These are phyloP conservation scores for Allacma fusca DNA, from an alignment of 2,888 invertebrate genomes.

Conservation along the genomic window DNA sequence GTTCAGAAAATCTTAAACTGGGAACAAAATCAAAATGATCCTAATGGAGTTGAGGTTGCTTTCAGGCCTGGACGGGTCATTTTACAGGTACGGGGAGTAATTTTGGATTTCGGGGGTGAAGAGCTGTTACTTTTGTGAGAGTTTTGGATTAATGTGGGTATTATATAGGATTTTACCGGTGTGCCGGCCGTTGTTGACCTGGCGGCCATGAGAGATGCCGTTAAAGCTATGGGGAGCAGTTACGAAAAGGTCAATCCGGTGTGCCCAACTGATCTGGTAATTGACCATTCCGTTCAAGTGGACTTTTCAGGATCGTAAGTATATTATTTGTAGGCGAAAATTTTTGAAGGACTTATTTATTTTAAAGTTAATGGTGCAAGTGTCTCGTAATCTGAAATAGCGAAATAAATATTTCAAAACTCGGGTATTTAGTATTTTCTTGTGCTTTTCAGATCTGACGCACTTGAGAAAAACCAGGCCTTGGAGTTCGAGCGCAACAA, in stretches of 20 bases:
- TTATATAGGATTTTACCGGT: conserved; percentile 84
- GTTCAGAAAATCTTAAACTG: conserved; percentile 89
- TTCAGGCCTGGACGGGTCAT: conserved; percentile 97
- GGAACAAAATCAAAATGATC: conserved; percentile 76
- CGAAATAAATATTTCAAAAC: too few species aligned
- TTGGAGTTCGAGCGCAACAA: conserved; percentile 94
- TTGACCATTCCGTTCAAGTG: conserved; percentile 98
- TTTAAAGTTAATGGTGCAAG: too few species aligned
- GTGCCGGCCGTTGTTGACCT: conserved; percentile 99
- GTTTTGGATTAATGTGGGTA: neutral
- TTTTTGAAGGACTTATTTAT: too few species aligned
- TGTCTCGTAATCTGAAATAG: too few species aligned
- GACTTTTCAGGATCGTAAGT: conserved; percentile 82
- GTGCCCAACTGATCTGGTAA: conserved; percentile 96
- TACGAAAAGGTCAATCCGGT: conserved; percentile 94
- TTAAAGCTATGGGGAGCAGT: conserved; percentile 83
- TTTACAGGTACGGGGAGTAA: conserved; percentile 75
- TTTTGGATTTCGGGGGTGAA: conserved; percentile 13
- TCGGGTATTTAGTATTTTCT: too few species aligned
- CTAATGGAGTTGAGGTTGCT: conserved; percentile 77
- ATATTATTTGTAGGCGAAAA: neutral
- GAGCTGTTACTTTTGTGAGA: too few species aligned
- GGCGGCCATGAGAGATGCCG: conserved; percentile 97
- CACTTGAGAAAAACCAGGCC: conserved; percentile 89
- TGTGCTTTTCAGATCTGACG: conserved; percentile 76